Evolutionary conservation across 2,888 invertebrate species (phyloP).

Genomic region (Sialis fuliginosa): DNA sequence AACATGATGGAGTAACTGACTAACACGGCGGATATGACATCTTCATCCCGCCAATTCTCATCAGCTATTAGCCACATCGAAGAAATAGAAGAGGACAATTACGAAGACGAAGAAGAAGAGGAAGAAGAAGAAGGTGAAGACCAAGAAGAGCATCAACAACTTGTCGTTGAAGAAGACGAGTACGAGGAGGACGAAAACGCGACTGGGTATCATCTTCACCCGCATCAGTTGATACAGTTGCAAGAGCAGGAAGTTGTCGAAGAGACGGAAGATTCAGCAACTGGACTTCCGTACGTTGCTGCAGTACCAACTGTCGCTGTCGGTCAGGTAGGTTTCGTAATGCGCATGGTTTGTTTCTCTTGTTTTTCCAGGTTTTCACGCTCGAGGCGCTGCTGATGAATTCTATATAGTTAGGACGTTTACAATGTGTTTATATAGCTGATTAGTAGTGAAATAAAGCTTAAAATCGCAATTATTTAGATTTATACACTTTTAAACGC

Average conservation of each 20-base stretch:
- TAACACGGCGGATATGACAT: conserved; percentile 3
- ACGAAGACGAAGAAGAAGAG: not conserved
- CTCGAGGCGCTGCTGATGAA: too few species aligned
- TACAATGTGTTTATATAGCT: too few species aligned
- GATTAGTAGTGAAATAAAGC: too few species aligned
- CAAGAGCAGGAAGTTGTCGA: not conserved
- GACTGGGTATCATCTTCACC: not conserved
- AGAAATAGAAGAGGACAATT: not conserved
- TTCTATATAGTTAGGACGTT: too few species aligned
- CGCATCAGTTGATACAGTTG: not conserved
- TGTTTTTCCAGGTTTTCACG: too few species aligned
- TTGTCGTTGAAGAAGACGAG: not conserved
- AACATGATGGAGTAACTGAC: not conserved
- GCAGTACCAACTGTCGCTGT: too few species aligned
- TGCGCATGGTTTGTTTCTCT: too few species aligned
- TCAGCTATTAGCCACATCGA: not conserved
- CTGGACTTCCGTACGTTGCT: too few species aligned
- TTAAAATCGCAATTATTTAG: too few species aligned
- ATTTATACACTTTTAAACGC: too few species aligned
- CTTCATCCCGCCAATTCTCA: conserved; percentile 4
- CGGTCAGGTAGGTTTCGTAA: too few species aligned
- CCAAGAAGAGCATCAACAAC: not conserved
- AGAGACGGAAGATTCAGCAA: too few species aligned
- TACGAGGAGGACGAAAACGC: not conserved
- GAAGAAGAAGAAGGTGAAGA: not conserved